phyloP scores from a whole-genome alignment of 2,113 vertebrate species.

The Pachypanchax playfairii region DNA sequence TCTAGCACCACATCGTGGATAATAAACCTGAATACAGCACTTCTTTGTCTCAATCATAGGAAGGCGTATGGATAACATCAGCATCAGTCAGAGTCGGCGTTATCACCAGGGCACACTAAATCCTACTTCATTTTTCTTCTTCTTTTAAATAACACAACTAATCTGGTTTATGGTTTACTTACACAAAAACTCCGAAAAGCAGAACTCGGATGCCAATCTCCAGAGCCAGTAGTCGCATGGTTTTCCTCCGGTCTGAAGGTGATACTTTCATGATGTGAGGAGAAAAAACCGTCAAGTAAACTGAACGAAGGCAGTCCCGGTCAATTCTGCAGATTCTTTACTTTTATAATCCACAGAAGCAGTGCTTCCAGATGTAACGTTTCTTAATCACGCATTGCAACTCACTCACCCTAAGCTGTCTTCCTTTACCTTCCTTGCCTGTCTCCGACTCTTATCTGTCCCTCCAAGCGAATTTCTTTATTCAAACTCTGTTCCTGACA shows the following conservation, averaged over 20 bases:
- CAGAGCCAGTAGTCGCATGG: constrained; percentile 74
- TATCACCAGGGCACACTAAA: not conserved
- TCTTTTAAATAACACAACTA: not conserved
- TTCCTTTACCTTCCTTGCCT: not conserved
- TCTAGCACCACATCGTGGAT: constrained; percentile 46
- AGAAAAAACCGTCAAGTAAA: constrained; percentile 46
- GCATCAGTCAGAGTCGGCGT: not conserved
- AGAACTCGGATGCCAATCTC: constrained; percentile 81
- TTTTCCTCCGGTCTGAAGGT: constrained; percentile 79
- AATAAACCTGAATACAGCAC: constrained; percentile 10
- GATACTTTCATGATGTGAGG: constrained; percentile 77
- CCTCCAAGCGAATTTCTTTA: constrained; percentile 35
- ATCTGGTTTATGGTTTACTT: constrained; percentile 66
- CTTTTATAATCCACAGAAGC: constrained; percentile 63
- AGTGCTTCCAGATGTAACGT: constrained; percentile 14
- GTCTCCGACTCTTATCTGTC: constrained; percentile 7
- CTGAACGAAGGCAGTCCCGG: not conserved
- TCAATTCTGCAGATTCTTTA: constrained; percentile 32
- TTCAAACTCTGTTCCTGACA: constrained; percentile 39
- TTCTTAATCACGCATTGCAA: constrained; percentile 46
- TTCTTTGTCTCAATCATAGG: constrained; percentile 1
- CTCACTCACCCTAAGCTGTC: constrained; percentile 63
- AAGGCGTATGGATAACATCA: too few species aligned
- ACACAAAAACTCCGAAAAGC: constrained; percentile 85
- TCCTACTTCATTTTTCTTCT: too few species aligned